Conservation (phyloP, 2,797 vertebrate species). For the Sebastes cheni region DNA sequence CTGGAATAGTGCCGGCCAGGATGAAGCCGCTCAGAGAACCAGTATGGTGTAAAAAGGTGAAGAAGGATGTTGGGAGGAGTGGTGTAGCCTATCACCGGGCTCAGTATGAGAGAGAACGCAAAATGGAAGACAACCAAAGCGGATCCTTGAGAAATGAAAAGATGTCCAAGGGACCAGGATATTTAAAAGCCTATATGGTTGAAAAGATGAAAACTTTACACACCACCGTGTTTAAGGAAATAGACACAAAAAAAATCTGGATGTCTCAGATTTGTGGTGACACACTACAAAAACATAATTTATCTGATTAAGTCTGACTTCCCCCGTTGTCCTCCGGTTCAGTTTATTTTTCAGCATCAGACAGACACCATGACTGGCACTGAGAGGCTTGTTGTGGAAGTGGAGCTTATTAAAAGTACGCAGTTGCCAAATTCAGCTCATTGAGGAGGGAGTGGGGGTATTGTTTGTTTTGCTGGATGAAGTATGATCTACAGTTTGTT, state of each 20-base stretch:
- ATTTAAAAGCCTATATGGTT: constrained; percentile 9
- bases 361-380: constrained; percentile 52
- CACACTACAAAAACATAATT: constrained; percentile 28
- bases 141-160: constrained; percentile 30
- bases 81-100: constrained; percentile 12
- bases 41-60: constrained; percentile 57
- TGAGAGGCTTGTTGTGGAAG: constrained; percentile 31
- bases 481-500: constrained; percentile 13
- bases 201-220: constrained; percentile 18
- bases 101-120: constrained; percentile 19
- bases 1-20: constrained; percentile 89
- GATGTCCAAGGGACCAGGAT: constrained; percentile 2
- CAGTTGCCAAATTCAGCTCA: constrained; percentile 53
- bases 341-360: constrained; percentile 54
- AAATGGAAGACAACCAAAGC: constrained; percentile 52
- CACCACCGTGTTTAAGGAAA: constrained; percentile 2
- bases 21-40: constrained; percentile 70
- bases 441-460: constrained; percentile 13
- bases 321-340: constrained; percentile 15
- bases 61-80: constrained; percentile 12
- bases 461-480: constrained; percentile 41
- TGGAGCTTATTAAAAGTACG: constrained; percentile 49
- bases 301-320: constrained; percentile 15
- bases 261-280: constrained; percentile 23
- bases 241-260: neutral